phyloP scores from a whole-genome alignment of 2,797 vertebrate species.

The Paratrypauchen microcephalus region DNA sequence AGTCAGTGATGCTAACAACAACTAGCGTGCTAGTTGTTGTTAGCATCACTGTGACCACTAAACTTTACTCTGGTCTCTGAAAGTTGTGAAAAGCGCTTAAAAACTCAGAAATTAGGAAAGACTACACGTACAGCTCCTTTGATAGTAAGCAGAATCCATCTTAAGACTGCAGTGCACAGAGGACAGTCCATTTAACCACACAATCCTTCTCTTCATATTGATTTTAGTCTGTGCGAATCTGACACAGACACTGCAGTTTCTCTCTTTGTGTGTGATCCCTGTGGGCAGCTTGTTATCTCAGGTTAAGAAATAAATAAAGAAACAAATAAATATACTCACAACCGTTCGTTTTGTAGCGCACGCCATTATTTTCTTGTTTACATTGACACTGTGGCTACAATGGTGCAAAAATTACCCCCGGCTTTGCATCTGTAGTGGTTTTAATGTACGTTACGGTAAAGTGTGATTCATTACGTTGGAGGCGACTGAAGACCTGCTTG shows the following conservation, averaged over 20 bases:
- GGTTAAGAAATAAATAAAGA: slow-evolving; percentile 3
- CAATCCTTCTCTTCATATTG: slow-evolving; percentile 51
- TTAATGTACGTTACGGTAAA: too few relatives aligned
- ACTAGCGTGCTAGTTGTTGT: too few relatives aligned
- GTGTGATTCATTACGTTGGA: slow-evolving; percentile 14
- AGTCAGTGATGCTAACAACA: too few relatives aligned
- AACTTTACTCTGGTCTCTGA: too few relatives aligned
- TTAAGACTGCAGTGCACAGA: slow-evolving; percentile 19
- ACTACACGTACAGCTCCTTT: background rate
- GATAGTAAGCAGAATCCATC: background rate
- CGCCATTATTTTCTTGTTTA: slow-evolving; percentile 1
- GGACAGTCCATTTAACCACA: slow-evolving; percentile 38
- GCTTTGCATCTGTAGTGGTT: slow-evolving; percentile 22
- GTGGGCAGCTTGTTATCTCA: slow-evolving; percentile 46
- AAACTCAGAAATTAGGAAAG: too few relatives aligned
- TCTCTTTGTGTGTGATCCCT: slow-evolving; percentile 42
- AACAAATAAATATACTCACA: background rate
- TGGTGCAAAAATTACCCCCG: background rate
- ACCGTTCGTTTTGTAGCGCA: background rate
- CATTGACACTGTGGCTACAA: slow-evolving; percentile 3
- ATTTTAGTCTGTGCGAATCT: slow-evolving; percentile 55
- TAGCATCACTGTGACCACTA: too few relatives aligned
- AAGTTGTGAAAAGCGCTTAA: too few relatives aligned
- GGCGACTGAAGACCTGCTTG: slow-evolving; percentile 14
- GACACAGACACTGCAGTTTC: slow-evolving; percentile 30